A percentile compares a stretch with the other conserved stretches of the same genome.
Evolutionary conservation across 2,888 invertebrate genomes (phyloP).

Genomic region (Spisula solida): DNA sequence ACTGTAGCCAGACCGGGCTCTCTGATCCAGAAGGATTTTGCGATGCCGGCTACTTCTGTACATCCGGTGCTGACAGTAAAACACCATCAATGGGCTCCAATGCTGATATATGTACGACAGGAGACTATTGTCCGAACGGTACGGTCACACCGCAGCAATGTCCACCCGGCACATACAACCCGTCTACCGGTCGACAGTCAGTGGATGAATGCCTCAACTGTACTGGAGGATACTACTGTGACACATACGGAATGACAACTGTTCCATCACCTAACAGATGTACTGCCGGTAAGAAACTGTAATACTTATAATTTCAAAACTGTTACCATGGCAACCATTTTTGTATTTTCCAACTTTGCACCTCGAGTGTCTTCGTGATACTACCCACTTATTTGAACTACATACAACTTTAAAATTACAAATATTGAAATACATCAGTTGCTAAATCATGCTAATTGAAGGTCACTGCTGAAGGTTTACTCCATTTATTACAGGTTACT

Average conservation of each 20-base stretch:
- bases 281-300: slow-evolving; percentile 73
- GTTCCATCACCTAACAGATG: slow-evolving; percentile 74
- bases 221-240: slow-evolving; percentile 83
- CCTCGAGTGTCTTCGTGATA: too few relatives aligned
- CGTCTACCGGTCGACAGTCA: slow-evolving; percentile 73
- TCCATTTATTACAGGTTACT: slow-evolving; percentile 81
- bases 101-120: slow-evolving; percentile 83
- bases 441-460: too few relatives aligned
- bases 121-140: slow-evolving; percentile 84
- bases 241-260: slow-evolving; percentile 79
- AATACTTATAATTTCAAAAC: too few relatives aligned
- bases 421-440: too few relatives aligned
- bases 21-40: slow-evolving; percentile 78
- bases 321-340: too few relatives aligned
- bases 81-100: slow-evolving; percentile 79
- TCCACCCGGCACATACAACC: slow-evolving; percentile 81
- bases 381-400: too few relatives aligned
- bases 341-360: too few relatives aligned
- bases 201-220: slow-evolving; percentile 80
- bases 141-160: slow-evolving; percentile 78
- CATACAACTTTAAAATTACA: too few relatives aligned
- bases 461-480: neutral
- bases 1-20: slow-evolving; percentile 80
- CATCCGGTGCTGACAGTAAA: slow-evolving; percentile 78
- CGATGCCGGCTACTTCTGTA: slow-evolving; percentile 82